Evolutionary conservation across 2,113 vertebrate genomes (phyloP), one percentile per base, ranked within the genome.

Genomic region (Naja naja): DNA sequence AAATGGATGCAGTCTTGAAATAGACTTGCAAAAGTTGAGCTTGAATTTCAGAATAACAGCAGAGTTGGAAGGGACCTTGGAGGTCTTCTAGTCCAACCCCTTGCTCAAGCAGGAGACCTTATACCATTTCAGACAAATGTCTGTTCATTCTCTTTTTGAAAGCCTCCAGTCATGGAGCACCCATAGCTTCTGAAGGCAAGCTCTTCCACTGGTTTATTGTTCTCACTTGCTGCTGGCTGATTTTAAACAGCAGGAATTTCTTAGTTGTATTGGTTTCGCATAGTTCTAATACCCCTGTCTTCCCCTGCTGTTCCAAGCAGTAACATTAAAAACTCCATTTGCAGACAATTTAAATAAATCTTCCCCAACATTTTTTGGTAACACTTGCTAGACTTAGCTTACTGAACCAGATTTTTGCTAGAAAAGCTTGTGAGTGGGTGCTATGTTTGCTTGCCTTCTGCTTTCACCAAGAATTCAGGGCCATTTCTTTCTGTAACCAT

Each of bases 401-500:
- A 95, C 53, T 7, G 18, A 34, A 34, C 64, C 60, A 93, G 89
- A 85, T 90, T 87, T 85, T 87, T 60, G 92, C 92, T 90, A 60
- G 92, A 95, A 81, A 94, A 97, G 96, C 96, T 96, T 97, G 97
- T 97, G 97, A 94, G 90, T 74, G 95, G 97, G 96, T 97, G 97
- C 97, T 97, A 94, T 96, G 97, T 98, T 96, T 96, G 98, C 98
- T 98, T 98, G 98, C 98, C 97, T 98, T 93, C 97, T 97, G 97
- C 97, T 97, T 97, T 94, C 98, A 97, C 98, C 97, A 95, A 97
- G 97, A 97, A 60, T 93, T 95, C 94, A 98, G 98, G 97, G 97
- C 96, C 97, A 98, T 98, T 97, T 96, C 97, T 98, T 98, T 98
- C 97, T 98, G 98, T 98, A 96, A 97, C 97, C 98, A 98, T 98